Conservation (phyloP, 1,140 invertebrate genomes). For the Drosophila asahinai region DNA sequence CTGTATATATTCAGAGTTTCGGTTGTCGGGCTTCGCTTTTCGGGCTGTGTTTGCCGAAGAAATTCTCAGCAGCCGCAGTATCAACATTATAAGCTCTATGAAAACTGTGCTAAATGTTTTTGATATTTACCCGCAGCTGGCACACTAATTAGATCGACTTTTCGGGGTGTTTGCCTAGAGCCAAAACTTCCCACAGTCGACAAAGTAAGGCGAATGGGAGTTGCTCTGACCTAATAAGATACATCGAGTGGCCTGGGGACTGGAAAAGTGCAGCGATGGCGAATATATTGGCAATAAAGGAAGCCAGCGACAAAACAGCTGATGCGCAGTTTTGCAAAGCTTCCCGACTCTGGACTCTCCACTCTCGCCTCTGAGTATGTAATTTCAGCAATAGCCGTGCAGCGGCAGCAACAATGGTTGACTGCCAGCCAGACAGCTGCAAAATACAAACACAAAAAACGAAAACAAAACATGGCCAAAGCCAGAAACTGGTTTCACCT, state of each 20-base stretch:
- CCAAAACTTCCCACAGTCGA: slow-evolving; percentile 72
- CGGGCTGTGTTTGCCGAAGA: slow-evolving; percentile 49
- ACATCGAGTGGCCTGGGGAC: slow-evolving; percentile 22
- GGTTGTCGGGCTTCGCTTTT: not conserved
- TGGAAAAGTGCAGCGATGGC: slow-evolving; percentile 61
- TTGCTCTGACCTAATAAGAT: slow-evolving; percentile 70
- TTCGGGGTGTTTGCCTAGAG: slow-evolving; percentile 56
- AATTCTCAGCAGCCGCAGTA: slow-evolving; percentile 45
- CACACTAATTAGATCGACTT: slow-evolving; percentile 65
- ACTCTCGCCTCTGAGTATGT: slow-evolving; percentile 32
- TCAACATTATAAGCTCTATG: slow-evolving; percentile 56
- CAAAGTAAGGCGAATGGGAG: slow-evolving; percentile 6
- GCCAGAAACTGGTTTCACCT: slow-evolving; percentile 63
- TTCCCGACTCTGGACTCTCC: slow-evolving; percentile 32
- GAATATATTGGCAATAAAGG: slow-evolving; percentile 42
- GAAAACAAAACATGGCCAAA: slow-evolving; percentile 74
- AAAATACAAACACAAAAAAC: slow-evolving; percentile 63
- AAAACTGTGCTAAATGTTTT: slow-evolving; percentile 75
- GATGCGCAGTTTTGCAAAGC: slow-evolving; percentile 69
- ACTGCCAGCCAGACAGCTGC: slow-evolving; percentile 65
- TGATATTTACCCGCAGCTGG: slow-evolving; percentile 54
- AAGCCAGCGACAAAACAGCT: slow-evolving; percentile 60
- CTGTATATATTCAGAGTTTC: slow-evolving; percentile 32
- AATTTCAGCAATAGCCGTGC: slow-evolving; percentile 58
- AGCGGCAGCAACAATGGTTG: slow-evolving; percentile 45